These are phyloP conservation scores for Popillia japonica DNA, from an alignment of 1,140 invertebrate genomes.

Conservation along the genomic window DNA sequence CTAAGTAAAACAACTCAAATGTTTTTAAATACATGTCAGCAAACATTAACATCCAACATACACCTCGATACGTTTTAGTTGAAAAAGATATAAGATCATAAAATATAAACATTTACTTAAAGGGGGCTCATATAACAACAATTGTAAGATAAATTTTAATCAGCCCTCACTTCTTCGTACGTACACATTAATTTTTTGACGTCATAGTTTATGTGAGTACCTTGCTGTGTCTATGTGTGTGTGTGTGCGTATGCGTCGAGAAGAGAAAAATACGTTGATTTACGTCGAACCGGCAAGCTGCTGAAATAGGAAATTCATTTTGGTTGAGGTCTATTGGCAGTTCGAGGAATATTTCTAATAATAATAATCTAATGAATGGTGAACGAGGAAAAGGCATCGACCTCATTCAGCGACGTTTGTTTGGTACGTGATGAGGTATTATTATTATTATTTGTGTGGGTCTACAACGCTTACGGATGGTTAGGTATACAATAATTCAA, in stretches of 20 bases:
- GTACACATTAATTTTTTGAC: not conserved
- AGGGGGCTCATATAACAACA: not conserved
- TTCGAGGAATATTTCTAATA: conserved; percentile 25
- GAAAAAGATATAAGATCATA: too few relatives aligned
- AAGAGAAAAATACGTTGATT: conserved; percentile 13
- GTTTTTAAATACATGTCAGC: too few relatives aligned
- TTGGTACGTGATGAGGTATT: conserved; percentile 29
- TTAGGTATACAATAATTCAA: conserved; percentile 11
- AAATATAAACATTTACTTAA: not conserved
- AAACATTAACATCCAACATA: too few relatives aligned
- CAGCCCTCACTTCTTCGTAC: not conserved
- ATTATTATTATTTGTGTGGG: conserved; percentile 23
- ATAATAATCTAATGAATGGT: conserved; percentile 33
- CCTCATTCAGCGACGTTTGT: conserved; percentile 18
- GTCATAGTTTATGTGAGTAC: conserved; percentile 9
- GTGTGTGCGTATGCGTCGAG: not conserved
- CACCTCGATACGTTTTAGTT: too few relatives aligned
- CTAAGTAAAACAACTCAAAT: too few relatives aligned
- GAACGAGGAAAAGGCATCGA: conserved; percentile 20
- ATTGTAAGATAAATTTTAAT: conserved; percentile 18
- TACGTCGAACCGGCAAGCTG: not conserved
- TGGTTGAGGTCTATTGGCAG: conserved; percentile 7
- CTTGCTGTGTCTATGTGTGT: not conserved
- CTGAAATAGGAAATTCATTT: conserved; percentile 27
- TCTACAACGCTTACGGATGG: not conserved